Evolutionary conservation across 2,888 invertebrate species (phyloP), one percentile per base, ranked within the genome.

Genomic region (Druceiella hillmani): DNA sequence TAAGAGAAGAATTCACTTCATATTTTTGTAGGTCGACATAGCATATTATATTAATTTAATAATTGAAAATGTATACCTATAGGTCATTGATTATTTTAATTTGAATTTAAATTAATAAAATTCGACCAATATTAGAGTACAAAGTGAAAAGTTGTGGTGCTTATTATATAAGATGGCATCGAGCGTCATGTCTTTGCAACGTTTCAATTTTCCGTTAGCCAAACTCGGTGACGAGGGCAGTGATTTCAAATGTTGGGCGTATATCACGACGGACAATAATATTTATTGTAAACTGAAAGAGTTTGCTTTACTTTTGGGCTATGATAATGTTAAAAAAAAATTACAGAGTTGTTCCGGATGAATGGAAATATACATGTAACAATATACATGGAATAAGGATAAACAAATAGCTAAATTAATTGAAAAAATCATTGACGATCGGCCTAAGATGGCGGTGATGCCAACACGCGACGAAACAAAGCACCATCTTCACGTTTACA

Each of bases 401-500:
- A n/a, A n/a, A n/a, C n/a, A n/a, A n/a, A n/a, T n/a, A n/a, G n/a
- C n/a, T n/a, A n/a, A n/a, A n/a, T n/a, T n/a, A n/a, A n/a, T n/a
- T n/a, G n/a, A 35, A 36, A 27, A 29, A 36, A 33, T 32, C 25
- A 15, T 16, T 24, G 22, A 33, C 20, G 17, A 33, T 33, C 25
- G 24, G 12, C 33, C 38, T n/a, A 30, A 17, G 10, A 10, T 16
- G 22, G 22, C 14, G 15, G 17, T 14, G 10, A 28, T 32, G 11
- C 9, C 30, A n/a, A 7, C 15, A 20, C 24, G 13, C 30, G 17
- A 15, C 5, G 16, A 31, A 26, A 26, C 15, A 1, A 42, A 42
- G 38, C 42, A 38, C 36, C 28, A 38, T 42, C 35, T 42, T 36
- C 38, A 42, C 41, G 41, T 42, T 35, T 42, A 38, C 38, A 42